A percentile compares a stretch with the other conserved stretches of the same genome.
Evolutionary conservation across 2,113 vertebrate species (phyloP).

Genomic region (Saimiri boliviensis): DNA sequence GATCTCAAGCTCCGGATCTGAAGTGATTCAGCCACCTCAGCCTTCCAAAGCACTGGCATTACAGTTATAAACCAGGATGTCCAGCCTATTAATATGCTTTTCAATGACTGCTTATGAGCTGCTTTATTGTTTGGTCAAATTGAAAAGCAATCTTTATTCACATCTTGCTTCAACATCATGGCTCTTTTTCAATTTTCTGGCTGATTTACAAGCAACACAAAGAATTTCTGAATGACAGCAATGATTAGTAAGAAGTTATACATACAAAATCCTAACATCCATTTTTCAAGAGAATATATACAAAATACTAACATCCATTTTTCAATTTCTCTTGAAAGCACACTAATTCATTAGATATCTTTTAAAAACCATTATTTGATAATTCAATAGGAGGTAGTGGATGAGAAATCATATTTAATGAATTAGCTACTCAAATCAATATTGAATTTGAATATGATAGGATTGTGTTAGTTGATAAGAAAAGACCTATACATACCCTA

Average conservation of each 20-base stretch:
- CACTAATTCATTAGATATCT: constrained; percentile 67
- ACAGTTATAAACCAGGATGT: too few species aligned
- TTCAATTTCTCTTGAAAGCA: constrained; percentile 72
- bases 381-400: constrained; percentile 68
- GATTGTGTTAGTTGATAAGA: constrained; percentile 53
- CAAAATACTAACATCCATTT: constrained; percentile 66
- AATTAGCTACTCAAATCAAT: constrained; percentile 78
- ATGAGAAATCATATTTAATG: constrained; percentile 64
- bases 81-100: constrained; percentile 56
- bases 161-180: constrained; percentile 54
- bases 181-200: constrained; percentile 61
- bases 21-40: too few species aligned
- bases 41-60: too few species aligned
- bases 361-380: constrained; percentile 70
- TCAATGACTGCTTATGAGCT: constrained; percentile 59
- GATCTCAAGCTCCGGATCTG: too few species aligned
- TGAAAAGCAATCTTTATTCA: constrained; percentile 76
- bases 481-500: constrained; percentile 56
- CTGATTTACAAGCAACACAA: constrained; percentile 76
- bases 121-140: constrained; percentile 70
- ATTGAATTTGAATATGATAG: constrained; percentile 74
- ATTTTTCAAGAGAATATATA: constrained; percentile 66
- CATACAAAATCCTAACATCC: constrained; percentile 63
- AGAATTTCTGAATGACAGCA: constrained; percentile 65
- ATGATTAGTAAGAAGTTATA: constrained; percentile 72